Evolutionary conservation across 2,888 invertebrate species (phyloP).

Genomic region (Hartigia nigra): DNA sequence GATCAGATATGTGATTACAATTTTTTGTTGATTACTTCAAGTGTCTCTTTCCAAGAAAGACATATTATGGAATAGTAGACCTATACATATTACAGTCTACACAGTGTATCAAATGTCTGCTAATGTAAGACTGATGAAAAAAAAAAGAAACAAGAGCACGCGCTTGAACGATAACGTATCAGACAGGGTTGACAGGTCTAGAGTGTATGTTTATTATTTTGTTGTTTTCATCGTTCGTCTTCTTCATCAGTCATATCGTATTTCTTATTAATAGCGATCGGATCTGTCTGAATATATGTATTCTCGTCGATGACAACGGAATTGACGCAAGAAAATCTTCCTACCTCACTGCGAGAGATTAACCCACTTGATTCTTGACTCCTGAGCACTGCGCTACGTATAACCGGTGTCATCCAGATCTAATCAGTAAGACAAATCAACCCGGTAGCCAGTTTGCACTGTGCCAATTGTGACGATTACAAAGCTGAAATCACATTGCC

Average conservation of each 20-base stretch:
- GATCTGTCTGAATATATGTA: background rate
- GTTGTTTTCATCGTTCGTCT: too few relatives aligned
- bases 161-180: background rate
- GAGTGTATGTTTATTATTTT: background rate
- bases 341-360: background rate
- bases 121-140: background rate
- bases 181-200: background rate
- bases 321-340: background rate
- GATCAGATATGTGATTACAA: background rate
- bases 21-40: background rate
- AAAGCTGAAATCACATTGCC: background rate
- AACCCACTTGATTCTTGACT: background rate
- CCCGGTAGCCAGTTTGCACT: background rate
- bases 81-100: background rate
- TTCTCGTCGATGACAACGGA: background rate
- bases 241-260: too few relatives aligned
- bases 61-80: background rate
- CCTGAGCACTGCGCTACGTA: background rate
- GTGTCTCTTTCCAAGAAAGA: background rate
- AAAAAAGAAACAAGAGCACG: background rate
- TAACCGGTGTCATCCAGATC: constrained; percentile 4
- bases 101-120: background rate
- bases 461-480: background rate
- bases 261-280: background rate
- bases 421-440: background rate